Conservation (phyloP, 2,797 vertebrate species). For the Malacoctenus gilli region DNA sequence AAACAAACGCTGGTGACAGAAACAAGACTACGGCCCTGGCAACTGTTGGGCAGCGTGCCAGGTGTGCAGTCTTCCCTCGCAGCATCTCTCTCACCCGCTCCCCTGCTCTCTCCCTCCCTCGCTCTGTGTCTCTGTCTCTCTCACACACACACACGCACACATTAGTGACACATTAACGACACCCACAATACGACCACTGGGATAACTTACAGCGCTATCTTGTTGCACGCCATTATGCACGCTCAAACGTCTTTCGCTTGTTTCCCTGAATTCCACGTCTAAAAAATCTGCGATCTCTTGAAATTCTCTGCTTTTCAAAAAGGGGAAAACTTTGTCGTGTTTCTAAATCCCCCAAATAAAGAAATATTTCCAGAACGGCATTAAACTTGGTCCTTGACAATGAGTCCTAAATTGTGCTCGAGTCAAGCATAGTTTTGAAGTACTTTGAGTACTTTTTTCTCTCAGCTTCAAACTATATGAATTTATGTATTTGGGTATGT, state of each 20-base stretch:
- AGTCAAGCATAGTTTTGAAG: conserved; percentile 57
- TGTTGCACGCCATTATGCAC: conserved; percentile 50
- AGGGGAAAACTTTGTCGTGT: too few relatives aligned
- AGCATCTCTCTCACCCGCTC: conserved; percentile 40
- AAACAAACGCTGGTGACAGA: conserved; percentile 81
- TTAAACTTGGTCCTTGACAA: conserved; percentile 47
- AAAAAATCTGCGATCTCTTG: conserved; percentile 19
- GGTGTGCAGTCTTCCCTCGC: conserved; percentile 52
- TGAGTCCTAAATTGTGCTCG: conserved; percentile 41
- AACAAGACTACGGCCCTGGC: conserved; percentile 67
- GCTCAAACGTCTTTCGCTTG: conserved; percentile 31
- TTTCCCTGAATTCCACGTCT: conserved; percentile 15
- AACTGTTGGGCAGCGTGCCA: conserved; percentile 78
- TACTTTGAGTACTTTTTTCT: conserved; percentile 29
- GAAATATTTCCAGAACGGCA: conserved; percentile 40
- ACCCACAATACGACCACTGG: conserved; percentile 65
- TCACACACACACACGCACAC: conserved; percentile 28
- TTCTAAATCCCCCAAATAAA: too few relatives aligned
- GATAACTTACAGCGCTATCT: conserved; percentile 62
- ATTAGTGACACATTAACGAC: conserved; percentile 69
- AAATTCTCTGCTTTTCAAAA: too few relatives aligned
- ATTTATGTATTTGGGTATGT: conserved; percentile 29
- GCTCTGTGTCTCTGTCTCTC: too few relatives aligned
- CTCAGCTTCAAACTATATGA: conserved; percentile 44
- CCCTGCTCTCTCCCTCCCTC: conserved; percentile 13